Base-by-base conservation (phyloP, 2,888 invertebrate genomes). In the Heliconius cydno region DNA sequence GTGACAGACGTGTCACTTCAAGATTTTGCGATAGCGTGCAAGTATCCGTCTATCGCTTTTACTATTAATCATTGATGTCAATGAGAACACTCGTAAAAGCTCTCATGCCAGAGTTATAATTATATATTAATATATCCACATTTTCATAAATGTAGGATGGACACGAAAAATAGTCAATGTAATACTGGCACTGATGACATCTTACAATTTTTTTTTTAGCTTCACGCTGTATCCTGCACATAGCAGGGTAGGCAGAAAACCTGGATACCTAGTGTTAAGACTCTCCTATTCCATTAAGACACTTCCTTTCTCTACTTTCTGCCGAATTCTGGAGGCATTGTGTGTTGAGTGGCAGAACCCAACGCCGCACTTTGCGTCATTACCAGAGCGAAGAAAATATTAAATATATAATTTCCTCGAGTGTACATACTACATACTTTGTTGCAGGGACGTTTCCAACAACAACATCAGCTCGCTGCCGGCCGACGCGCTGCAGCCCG, bases 391-490 rank as follows among this genome's bases (percentile, higher is more conserved):
- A 46, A 46, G 46, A 46, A 46, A 46, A 13, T 46, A 46, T 46
- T 46, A 46, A 46, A 46, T 15, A 5, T 46, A 15, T 15, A 46
- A 46, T 46, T 46, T 46, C 5, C 15, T 15, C 46, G 46, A 46
- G 15, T 34, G 34, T 34, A 34, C 34, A 34, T 34, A 34, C 34
- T 34, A 30, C 2, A 28, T 19, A 19, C 6, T 7, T 5, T 57
- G 28, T 68, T 96, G 79, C 97, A 98, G 98, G 89, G 98, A 98
- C 92, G 95, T 98, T 90, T 97, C 97, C 84, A 96, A 96, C 95
- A 98, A 98, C 95, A 98, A 98, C 92, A 96, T 98, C 89, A 97
- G 97, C 84, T 91, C 95, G 89, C 94, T 98, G 92, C 96, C 96
- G 88, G 96, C 96, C 85, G 96, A 96, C 90, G 96, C 97, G 86